phyloP scores from a whole-genome alignment of 2,113 vertebrate species.

The Indri indri region DNA sequence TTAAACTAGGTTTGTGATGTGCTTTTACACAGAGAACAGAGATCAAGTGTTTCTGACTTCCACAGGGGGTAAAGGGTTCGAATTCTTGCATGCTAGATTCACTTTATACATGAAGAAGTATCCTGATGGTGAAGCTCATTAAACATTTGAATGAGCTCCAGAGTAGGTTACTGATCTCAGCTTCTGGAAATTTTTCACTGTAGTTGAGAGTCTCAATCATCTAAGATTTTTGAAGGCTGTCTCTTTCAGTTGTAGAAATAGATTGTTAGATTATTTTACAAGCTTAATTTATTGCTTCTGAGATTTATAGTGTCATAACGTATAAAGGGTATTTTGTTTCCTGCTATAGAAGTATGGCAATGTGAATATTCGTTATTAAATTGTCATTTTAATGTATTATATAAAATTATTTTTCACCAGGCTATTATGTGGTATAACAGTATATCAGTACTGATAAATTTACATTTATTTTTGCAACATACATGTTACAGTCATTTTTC shows the following conservation, averaged over 20 bases:
- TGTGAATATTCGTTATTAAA: conserved; percentile 27
- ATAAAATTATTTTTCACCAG: conserved; percentile 29
- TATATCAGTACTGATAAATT: background rate
- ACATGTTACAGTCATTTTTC: background rate
- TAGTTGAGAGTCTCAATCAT: background rate
- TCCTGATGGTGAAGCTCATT: conserved; percentile 35
- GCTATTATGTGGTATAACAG: background rate
- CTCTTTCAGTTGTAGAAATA: background rate
- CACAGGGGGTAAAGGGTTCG: background rate
- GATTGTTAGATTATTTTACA: conserved; percentile 12
- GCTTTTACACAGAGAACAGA: conserved; percentile 31
- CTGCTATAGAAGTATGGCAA: background rate
- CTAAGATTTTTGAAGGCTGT: background rate
- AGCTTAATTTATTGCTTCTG: background rate
- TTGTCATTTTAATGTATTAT: background rate
- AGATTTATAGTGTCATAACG: background rate
- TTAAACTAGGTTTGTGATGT: conserved; percentile 39
- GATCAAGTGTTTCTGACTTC: conserved; percentile 6
- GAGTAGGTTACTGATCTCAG: conserved; percentile 30
- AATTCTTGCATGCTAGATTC: background rate
- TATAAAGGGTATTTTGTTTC: background rate
- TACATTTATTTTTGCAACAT: background rate
- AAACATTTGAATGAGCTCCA: conserved; percentile 20
- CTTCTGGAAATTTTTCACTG: conserved; percentile 21
- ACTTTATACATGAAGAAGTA: conserved; percentile 29